A percentile compares a stretch with the other conserved stretches of the same genome.
phyloP scores from a whole-genome alignment of 2,888 invertebrate genomes.

The Iphiclides podalirius region DNA sequence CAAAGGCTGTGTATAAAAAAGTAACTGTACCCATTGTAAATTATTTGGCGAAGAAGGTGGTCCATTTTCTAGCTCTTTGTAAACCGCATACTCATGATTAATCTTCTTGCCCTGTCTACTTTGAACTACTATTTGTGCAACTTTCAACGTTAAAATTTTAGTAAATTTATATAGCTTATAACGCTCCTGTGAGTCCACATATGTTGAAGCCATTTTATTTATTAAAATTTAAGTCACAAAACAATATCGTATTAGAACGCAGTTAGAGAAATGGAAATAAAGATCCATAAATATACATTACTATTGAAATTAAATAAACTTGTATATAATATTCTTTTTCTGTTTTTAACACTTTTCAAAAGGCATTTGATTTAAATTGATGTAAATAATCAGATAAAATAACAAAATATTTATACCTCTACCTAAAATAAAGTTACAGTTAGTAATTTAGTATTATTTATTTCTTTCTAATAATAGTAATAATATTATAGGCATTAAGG shows the following conservation, averaged over 20 bases:
- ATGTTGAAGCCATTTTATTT: constrained; percentile 51
- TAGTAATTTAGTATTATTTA: too few species aligned
- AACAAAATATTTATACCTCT: too few species aligned
- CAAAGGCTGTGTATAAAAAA: not conserved
- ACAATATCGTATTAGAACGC: not conserved
- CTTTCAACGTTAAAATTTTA: constrained; percentile 92
- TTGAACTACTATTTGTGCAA: constrained; percentile 95
- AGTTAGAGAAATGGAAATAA: not conserved
- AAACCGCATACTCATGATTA: constrained; percentile 46
- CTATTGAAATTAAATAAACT: too few species aligned
- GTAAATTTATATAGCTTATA: constrained; percentile 92
- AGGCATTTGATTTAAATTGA: not conserved
- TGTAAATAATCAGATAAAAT: not conserved
- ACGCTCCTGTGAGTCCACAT: constrained; percentile 51
- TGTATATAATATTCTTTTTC: too few species aligned
- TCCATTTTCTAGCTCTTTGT: constrained; percentile 48
- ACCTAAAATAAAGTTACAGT: too few species aligned
- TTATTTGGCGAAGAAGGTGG: constrained; percentile 44
- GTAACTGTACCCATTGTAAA: constrained; percentile 56
- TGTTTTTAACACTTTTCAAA: not conserved
- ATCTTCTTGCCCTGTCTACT: constrained; percentile 93
- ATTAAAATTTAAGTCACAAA: constrained; percentile 19
- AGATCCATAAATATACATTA: too few species aligned
- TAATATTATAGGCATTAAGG: too few species aligned
- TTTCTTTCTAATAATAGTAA: too few species aligned